These are phyloP conservation scores for Leptoclinus maculatus DNA, from an alignment of 2,797 vertebrate species.

Conservation along the genomic window DNA sequence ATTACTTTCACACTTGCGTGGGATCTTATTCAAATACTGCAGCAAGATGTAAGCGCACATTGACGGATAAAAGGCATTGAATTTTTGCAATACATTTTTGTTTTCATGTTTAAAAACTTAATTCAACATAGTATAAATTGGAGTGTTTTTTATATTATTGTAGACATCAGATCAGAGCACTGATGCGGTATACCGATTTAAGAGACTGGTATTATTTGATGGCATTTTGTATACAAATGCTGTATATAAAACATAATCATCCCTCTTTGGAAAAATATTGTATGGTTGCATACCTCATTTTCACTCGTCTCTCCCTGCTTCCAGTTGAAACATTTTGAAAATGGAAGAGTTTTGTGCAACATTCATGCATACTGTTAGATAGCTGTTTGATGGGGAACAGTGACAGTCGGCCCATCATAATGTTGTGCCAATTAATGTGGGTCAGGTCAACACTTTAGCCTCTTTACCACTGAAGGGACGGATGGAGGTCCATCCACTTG, in stretches of 20 bases:
- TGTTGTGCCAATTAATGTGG: slow-evolving; percentile 1
- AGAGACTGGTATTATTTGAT: not conserved
- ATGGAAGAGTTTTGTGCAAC: not conserved
- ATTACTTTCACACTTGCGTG: too few species aligned
- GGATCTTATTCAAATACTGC: too few species aligned
- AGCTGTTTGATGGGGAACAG: not conserved
- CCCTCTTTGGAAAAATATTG: too few species aligned
- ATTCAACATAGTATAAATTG: not conserved
- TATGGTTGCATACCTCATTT: not conserved
- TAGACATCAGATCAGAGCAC: too few species aligned
- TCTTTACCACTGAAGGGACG: slow-evolving; percentile 1
- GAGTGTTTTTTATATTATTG: not conserved
- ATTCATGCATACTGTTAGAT: not conserved
- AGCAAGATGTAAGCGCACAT: too few species aligned
- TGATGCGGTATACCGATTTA: not conserved
- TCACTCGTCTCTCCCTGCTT: too few species aligned
- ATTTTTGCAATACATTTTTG: too few species aligned
- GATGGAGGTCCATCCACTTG: slow-evolving; percentile 14
- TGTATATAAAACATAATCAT: too few species aligned
- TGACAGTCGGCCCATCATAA: not conserved
- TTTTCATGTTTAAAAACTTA: too few species aligned
- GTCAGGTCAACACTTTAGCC: slow-evolving; percentile 3
- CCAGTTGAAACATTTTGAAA: not conserved
- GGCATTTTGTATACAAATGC: not conserved
- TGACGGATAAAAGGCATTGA: too few species aligned